Evolutionary conservation across 2,113 vertebrate genomes (phyloP), one percentile per base, ranked within the genome.

Genomic region (Tursiops truncatus): DNA sequence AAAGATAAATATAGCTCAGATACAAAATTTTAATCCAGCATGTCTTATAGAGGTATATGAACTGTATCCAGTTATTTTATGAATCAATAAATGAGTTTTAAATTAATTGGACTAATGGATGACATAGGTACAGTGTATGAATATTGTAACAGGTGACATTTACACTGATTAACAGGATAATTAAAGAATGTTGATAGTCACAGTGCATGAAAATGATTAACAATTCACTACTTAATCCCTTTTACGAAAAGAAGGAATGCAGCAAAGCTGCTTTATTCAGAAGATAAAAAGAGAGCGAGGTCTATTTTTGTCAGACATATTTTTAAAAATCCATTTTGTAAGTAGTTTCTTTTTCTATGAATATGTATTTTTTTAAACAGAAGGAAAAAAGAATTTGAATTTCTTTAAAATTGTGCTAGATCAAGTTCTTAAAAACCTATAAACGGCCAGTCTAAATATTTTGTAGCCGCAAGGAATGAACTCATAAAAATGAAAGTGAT

Each of bases 71-170:
- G 3, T 77, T 90, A 92, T 79, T 71, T 90, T 82, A 83, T 47
- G 33, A 95, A 73, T 93, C 85, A 96, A 90, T 87, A 94, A 87
- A 92, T 95, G 41, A 88, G 63, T 17, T 89, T 95, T 93, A 93
- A 97, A 96, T 92, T 92, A 92, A 87, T 93, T 87, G 23, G 63
- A 79, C 25, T 68, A 89, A 82, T 83, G 67, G 28, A 17, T 94
- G 58, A 47, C 50, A 89, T 28, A 65, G 17, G 70, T 67, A 12
- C 47, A 62, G 68, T 81, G 4, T 60, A 67, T 94, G 68, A 94
- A 41, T 92, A 91, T 77, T 82, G 20, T 76, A 97, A 28, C 44
- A 94, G 56, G 28, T 94, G 36, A 89, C n/a, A 79, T 96, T 92
- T 92, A 83, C 60, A 96, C 6, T 87, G 68, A 90, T 94, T 97